These are phyloP conservation scores for Dioctria linearis DNA, from an alignment of 2,888 invertebrate genomes.

Conservation along the genomic window DNA sequence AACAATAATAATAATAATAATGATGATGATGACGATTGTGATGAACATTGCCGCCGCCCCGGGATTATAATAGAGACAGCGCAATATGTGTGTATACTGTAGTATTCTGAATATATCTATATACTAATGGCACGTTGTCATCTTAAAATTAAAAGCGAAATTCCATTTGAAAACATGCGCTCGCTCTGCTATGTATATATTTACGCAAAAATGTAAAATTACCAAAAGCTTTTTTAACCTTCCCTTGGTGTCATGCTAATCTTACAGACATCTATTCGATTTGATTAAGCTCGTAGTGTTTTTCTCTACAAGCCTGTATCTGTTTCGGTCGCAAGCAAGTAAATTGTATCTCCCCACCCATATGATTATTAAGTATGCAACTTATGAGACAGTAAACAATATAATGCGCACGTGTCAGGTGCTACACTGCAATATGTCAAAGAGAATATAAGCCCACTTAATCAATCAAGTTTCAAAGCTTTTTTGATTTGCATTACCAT, in stretches of 20 bases:
- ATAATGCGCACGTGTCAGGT: constrained; percentile 50
- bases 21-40: constrained; percentile 50
- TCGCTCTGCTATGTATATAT: background rate
- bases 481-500: constrained; percentile 41
- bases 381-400: constrained; percentile 28
- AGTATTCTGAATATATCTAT: constrained; percentile 4
- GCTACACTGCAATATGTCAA: constrained; percentile 34
- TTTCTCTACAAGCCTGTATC: background rate
- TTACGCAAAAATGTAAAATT: constrained; percentile 1
- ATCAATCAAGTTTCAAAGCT: constrained; percentile 39
- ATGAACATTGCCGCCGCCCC: constrained; percentile 35
- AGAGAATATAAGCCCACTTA: constrained; percentile 46
- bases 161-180: constrained; percentile 21
- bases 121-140: constrained; percentile 33
- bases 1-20: no score
- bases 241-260: no score
- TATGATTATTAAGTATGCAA: background rate
- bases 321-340: background rate
- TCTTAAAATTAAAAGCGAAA: constrained; percentile 38
- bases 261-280: background rate
- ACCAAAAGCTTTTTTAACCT: constrained; percentile 28
- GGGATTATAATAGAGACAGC: no score
- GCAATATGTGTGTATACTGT: background rate
- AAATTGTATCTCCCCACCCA: no score
- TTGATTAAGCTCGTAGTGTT: constrained; percentile 4